Base-by-base conservation (phyloP, 2,113 vertebrate genomes). In the Ictalurus punctatus region DNA sequence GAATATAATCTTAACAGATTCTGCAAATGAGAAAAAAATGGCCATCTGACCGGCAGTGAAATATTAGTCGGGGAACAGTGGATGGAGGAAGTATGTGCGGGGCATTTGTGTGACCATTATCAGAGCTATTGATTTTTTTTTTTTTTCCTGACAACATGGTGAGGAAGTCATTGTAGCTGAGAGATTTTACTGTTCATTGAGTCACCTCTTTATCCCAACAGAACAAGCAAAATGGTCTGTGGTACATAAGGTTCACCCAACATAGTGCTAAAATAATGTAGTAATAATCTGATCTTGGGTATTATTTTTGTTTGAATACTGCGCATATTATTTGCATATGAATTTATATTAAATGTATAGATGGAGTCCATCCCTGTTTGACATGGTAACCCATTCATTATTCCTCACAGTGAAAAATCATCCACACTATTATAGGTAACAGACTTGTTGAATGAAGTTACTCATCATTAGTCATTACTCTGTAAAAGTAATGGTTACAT, bases 61-160 rank as follows among this genome's bases (percentile, higher is more conserved):
- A 89, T 87, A 87, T 80, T 83, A 89, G 61, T 80, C 65, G 59
- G 79, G 65, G 87, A 71, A 34, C n/a, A 61, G 82, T 63, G 87
- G 27, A 63, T 17, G 14, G n/a, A 78, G 78, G 52, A 85, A 76
- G 86, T 83, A 83, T 90, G 87, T 56, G 74, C 27, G 56, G 79
- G 88, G 90, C 56, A 52, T 81, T 10, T 86, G 78, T 86, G 79
- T 84, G 85, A 80, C 71, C 85, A 86, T 90, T 89, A 87, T 87
- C 85, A 88, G 58, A 61, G 84, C 87, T 91, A 92, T 92, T 89
- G 90, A 90, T 92, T 91, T 90, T 90, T 89, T 80, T 92, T 91
- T 90, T 89, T 58, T 56, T 90, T 89, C 54, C 85, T 87, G 83
- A 91, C 74, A 88, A 79, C 83, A 69, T 27, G 69, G 90, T 90